These are phyloP conservation scores for Lasioglossum oenotherae DNA, from an alignment of 2,888 invertebrate species.

Conservation along the genomic window DNA sequence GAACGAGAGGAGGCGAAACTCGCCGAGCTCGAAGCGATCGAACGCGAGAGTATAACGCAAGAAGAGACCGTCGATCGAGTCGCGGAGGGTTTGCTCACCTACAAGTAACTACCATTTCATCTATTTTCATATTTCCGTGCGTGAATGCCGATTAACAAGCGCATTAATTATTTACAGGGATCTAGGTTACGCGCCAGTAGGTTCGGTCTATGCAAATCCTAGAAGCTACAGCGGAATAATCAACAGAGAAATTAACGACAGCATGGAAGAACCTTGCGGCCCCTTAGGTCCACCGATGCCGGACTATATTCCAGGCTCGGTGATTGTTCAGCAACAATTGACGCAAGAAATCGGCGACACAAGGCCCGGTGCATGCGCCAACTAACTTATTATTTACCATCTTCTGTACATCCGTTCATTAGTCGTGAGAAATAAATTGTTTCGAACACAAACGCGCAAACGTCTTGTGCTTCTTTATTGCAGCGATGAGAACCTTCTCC, in stretches of 20 bases:
- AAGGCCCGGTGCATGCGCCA: background rate
- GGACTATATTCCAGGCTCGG: constrained; percentile 68
- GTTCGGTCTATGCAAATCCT: background rate
- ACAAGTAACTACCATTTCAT: constrained; percentile 62
- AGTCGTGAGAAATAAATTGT: background rate
- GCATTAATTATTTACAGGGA: constrained; percentile 60
- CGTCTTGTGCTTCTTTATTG: background rate
- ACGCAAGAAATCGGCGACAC: constrained; percentile 7
- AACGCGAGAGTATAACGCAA: constrained; percentile 66
- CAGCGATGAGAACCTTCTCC: background rate
- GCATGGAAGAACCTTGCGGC: constrained; percentile 61
- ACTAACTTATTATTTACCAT: background rate
- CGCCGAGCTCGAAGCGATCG: constrained; percentile 72
- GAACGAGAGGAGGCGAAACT: constrained; percentile 68
- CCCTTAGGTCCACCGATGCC: constrained; percentile 67
- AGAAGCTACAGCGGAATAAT: background rate
- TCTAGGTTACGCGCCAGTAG: constrained; percentile 72
- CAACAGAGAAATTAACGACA: constrained; percentile 22
- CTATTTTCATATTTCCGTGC: background rate
- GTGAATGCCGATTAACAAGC: background rate
- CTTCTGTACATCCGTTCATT: background rate
- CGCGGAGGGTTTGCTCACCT: constrained; percentile 61
- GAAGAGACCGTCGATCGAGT: constrained; percentile 46
- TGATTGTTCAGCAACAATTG: constrained; percentile 56
- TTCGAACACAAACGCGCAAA: background rate